Evolutionary conservation across 2,797 vertebrate genomes (phyloP).

Genomic region (Tapirus indicus): DNA sequence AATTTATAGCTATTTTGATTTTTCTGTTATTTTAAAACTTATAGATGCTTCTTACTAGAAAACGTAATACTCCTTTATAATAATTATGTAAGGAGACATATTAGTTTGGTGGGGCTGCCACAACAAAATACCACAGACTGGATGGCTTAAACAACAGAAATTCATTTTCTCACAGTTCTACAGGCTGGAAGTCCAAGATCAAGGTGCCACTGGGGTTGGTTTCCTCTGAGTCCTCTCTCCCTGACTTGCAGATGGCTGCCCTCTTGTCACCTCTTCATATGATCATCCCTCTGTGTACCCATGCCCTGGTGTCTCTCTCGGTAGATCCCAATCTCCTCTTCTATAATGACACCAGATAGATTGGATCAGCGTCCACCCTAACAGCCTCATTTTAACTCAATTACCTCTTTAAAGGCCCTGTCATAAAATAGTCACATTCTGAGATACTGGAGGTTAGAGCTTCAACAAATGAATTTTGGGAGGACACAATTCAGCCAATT

Average conservation of each 20-base stretch:
- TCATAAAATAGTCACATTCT: background rate
- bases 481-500: background rate
- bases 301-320: background rate
- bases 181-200: background rate
- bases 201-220: background rate
- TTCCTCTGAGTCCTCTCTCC: background rate
- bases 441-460: background rate
- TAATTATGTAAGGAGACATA: background rate
- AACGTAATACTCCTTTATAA: background rate
- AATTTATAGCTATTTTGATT: background rate
- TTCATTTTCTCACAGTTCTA: background rate
- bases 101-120: background rate
- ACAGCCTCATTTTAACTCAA: background rate
- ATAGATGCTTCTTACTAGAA: background rate
- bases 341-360: background rate
- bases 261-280: background rate
- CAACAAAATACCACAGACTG: background rate
- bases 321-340: background rate
- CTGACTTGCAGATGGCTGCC: background rate
- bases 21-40: background rate
- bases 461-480: background rate
- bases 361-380: background rate
- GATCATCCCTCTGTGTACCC: background rate
- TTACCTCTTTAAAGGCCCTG: background rate
- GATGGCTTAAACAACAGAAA: background rate